phyloP scores from a whole-genome alignment of 2,888 invertebrate genomes.

The Hesperia comma region DNA sequence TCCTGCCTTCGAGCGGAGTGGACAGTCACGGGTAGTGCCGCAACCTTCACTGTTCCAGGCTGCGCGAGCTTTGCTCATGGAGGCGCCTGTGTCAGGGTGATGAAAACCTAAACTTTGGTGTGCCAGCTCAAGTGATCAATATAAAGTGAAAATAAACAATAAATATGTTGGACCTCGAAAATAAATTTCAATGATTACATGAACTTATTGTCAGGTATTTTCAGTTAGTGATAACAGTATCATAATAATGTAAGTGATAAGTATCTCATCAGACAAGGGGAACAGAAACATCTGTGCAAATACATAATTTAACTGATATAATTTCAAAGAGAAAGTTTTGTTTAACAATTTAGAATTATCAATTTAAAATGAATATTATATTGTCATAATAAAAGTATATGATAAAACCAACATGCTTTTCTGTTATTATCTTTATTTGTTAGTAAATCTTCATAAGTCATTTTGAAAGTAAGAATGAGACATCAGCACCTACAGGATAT shows the following conservation, averaged over 20 bases:
- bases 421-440: neutral
- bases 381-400: neutral
- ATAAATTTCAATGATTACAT: slow-evolving; percentile 9
- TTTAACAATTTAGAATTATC: neutral
- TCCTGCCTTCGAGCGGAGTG: slow-evolving; percentile 85
- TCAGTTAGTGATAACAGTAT: slow-evolving; percentile 10
- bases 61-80: slow-evolving; percentile 80
- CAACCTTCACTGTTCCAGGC: slow-evolving; percentile 82
- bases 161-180: neutral
- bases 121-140: slow-evolving; percentile 6
- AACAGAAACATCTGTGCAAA: slow-evolving; percentile 2
- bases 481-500: slow-evolving; percentile 81
- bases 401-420: neutral
- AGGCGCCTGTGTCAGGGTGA: slow-evolving; percentile 66
- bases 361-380: neutral
- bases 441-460: neutral
- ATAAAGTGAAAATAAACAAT: neutral
- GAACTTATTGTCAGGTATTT: neutral
- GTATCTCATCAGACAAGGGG: neutral
- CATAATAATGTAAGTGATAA: slow-evolving; percentile 14
- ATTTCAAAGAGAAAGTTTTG: slow-evolving; percentile 3
- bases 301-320: neutral
- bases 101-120: neutral
- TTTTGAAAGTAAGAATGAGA: slow-evolving; percentile 77
- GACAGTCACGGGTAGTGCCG: slow-evolving; percentile 71